A percentile compares a stretch with the other conserved stretches of the same genome.
Conservation (phyloP, 2,797 vertebrate species). For the Aulostomus chinensis region DNA sequence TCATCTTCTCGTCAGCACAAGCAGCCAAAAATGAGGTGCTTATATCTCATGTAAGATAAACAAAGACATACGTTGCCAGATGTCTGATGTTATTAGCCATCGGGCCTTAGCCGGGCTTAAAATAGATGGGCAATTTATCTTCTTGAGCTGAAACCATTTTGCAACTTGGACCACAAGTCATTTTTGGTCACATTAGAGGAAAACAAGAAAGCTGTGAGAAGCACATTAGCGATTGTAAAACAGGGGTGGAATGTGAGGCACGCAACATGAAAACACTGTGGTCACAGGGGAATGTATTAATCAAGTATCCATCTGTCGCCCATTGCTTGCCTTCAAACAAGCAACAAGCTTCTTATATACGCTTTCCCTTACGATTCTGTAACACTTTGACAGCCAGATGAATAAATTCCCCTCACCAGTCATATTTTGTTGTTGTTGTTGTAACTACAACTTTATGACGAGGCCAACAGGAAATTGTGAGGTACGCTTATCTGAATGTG, state of each 20-base stretch:
- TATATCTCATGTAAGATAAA: slow-evolving; percentile 33
- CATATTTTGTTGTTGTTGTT: too few species aligned
- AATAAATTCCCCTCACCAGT: too few species aligned
- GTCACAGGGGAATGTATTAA: slow-evolving; percentile 76
- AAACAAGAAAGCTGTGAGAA: slow-evolving; percentile 71
- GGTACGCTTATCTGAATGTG: too few species aligned
- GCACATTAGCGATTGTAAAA: slow-evolving; percentile 80
- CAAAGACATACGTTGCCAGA: slow-evolving; percentile 26
- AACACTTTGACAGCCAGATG: too few species aligned
- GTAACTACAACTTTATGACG: too few species aligned
- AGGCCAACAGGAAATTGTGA: too few species aligned
- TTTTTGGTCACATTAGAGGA: slow-evolving; percentile 70
- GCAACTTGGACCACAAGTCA: slow-evolving; percentile 58
- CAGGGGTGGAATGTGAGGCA: slow-evolving; percentile 76
- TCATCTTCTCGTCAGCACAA: slow-evolving; percentile 31
- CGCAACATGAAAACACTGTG: slow-evolving; percentile 78
- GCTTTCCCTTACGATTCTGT: slow-evolving; percentile 10
- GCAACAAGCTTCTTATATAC: slow-evolving; percentile 57
- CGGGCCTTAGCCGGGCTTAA: slow-evolving; percentile 32
- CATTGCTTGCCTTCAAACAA: slow-evolving; percentile 67
- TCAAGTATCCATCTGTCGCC: slow-evolving; percentile 74
- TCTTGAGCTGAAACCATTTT: slow-evolving; percentile 59
- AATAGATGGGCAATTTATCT: slow-evolving; percentile 63
- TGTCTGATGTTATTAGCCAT: slow-evolving; percentile 48
- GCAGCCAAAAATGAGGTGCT: slow-evolving; percentile 27